Evolutionary conservation across 2,113 vertebrate species (phyloP), one percentile per base, ranked within the genome.

Genomic region (Ibidorhyncha struthersii): DNA sequence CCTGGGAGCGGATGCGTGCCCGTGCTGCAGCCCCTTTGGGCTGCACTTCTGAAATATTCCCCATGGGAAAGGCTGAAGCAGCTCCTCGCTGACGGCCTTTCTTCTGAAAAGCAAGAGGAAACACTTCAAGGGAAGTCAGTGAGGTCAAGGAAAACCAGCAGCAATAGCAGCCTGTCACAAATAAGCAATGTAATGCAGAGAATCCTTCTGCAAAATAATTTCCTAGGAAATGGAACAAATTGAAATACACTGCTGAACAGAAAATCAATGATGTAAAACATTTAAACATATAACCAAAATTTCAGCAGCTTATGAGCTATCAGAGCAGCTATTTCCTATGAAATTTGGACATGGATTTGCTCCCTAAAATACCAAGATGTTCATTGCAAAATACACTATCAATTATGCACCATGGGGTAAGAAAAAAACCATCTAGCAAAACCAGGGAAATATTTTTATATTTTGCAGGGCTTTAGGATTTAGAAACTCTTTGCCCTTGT

Each of bases 211-310:
- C 49, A 89, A 90, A 89, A 62, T 59, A 67, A 82, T 82, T 76
- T 62, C 49, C 78, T 41, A 41, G 71, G 76, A 89, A 94, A 66
- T 19, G 32, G 81, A 95, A 91, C 72, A 94, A 94, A 93, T 20
- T 69, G 59, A 74, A 94, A 69, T 66, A 74, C 23, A 56, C 22
- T 38, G 76, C 34, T 36, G n/a, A 38, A 52, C 12, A 85, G 45
- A 22, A 92, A 96, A 71, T 73, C 62, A 86, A 43, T 83, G 52
- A 71, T 82, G 32, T 76, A 95, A 81, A 93, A 49, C 40, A 30
- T 73, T 89, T 58, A 89, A 80, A 84, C 73, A 58, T 38, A 63
- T 74, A 84, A 80, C 12, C 12, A 55, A 79, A 71, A 89, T 71
- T 80, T 87, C 88, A 84, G 38, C 52, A 87, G 56, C 25, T 89